phyloP scores from a whole-genome alignment of 2,888 invertebrate species.

The Epirrita christyi region DNA sequence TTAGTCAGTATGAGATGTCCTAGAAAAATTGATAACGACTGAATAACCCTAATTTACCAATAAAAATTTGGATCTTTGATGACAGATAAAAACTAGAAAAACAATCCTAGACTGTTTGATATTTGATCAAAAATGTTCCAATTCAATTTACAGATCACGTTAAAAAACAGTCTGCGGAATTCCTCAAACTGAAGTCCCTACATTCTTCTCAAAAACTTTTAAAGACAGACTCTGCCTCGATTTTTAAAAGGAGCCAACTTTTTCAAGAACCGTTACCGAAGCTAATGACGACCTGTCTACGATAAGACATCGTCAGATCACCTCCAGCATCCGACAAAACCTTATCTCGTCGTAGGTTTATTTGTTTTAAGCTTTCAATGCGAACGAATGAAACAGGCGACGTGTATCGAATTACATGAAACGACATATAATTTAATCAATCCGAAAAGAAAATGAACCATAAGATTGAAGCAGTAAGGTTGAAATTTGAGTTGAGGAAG shows the following conservation, averaged over 20 bases:
- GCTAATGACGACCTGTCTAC: constrained; percentile 41
- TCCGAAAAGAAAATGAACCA: constrained; percentile 32
- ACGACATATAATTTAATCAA: constrained; percentile 41
- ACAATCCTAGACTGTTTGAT: too few relatives aligned
- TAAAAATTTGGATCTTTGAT: too few relatives aligned
- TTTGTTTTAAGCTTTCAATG: constrained; percentile 83
- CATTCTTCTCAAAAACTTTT: not conserved
- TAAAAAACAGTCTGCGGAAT: constrained; percentile 8
- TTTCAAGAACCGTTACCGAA: constrained; percentile 35
- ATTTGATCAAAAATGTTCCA: not conserved
- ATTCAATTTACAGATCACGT: not conserved
- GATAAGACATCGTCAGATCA: constrained; percentile 68
- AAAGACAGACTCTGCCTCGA: not conserved
- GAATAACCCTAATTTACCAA: too few relatives aligned
- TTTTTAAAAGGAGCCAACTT: constrained; percentile 29
- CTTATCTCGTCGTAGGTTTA: constrained; percentile 79
- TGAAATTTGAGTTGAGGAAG: constrained; percentile 35
- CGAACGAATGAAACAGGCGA: constrained; percentile 79
- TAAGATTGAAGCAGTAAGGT: accelerated
- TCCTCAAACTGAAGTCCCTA: constrained; percentile 2
- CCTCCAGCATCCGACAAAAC: constrained; percentile 68
- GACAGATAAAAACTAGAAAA: too few relatives aligned
- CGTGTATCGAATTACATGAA: constrained; percentile 55
- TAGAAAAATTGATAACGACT: too few relatives aligned
- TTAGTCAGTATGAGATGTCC: too few relatives aligned